Evolutionary conservation across 2,888 invertebrate species (phyloP).

Genomic region (Lasioglossum leucozonium): DNA sequence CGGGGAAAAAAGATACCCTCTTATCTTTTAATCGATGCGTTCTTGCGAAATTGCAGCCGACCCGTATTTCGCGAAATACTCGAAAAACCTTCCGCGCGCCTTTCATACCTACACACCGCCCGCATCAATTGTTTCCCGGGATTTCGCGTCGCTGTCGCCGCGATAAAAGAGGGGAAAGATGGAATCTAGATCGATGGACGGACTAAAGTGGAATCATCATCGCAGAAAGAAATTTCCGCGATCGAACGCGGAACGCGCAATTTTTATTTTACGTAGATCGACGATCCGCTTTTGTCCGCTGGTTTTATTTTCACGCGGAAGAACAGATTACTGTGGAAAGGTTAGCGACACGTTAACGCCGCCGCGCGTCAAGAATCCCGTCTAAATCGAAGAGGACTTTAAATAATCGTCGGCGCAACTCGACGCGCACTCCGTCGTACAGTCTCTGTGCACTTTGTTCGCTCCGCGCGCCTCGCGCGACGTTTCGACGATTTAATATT

Average conservation of each 20-base stretch:
- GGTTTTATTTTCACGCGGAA: not conserved
- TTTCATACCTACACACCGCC: not conserved
- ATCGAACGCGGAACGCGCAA: not conserved
- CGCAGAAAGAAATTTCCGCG: not conserved
- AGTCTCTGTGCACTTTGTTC: not conserved
- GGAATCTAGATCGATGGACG: not conserved
- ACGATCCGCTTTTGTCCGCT: not conserved
- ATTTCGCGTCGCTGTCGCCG: too few species aligned
- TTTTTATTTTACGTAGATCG: not conserved
- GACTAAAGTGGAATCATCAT: too few species aligned
- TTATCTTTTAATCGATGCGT: not conserved
- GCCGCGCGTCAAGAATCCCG: not conserved
- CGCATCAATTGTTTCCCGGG: not conserved
- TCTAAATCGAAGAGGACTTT: not conserved
- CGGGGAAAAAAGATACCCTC: not conserved
- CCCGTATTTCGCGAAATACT: not conserved
- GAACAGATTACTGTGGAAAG: not conserved
- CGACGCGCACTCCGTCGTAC: not conserved
- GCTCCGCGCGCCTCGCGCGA: not conserved
- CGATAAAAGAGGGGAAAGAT: not conserved
- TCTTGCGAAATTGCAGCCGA: not conserved
- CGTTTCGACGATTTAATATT: conserved; percentile 6
- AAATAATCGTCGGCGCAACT: not conserved
- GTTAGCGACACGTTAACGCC: not conserved
- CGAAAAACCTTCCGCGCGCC: not conserved